Evolutionary conservation across 2,113 vertebrate species (phyloP).

Genomic region (Notechis scutatus): DNA sequence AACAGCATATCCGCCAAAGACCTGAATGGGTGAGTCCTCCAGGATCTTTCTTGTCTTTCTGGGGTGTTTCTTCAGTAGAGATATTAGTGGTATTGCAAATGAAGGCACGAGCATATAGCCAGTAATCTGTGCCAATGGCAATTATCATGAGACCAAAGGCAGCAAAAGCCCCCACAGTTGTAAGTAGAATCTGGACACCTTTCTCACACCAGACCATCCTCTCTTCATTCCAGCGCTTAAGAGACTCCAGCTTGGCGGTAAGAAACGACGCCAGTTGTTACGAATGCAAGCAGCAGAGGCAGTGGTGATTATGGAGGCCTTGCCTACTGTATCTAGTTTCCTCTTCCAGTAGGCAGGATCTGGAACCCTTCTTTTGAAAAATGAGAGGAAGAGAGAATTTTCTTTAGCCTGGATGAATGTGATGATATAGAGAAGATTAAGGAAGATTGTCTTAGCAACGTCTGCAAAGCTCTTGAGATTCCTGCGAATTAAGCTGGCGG

Average conservation of each 20-base stretch:
- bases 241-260: slow-evolving; percentile 64
- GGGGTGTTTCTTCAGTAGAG: slow-evolving; percentile 77
- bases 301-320: neutral
- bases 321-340: neutral
- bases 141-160: slow-evolving; percentile 95
- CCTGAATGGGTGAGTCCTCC: slow-evolving; percentile 91
- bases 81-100: slow-evolving; percentile 91
- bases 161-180: slow-evolving; percentile 89
- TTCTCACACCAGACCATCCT: slow-evolving; percentile 90
- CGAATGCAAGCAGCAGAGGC: neutral
- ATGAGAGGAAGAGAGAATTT: neutral
- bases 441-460: neutral
- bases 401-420: neutral
- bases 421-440: neutral
- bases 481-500: neutral
- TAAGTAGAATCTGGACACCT: slow-evolving; percentile 89
- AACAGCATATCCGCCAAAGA: slow-evolving; percentile 91
- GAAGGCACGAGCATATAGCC: slow-evolving; percentile 88
- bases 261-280: neutral
- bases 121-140: slow-evolving; percentile 93
- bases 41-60: slow-evolving; percentile 86
- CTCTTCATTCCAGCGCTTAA: slow-evolving; percentile 73
- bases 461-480: neutral
- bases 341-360: neutral
- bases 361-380: neutral